A percentile compares a stretch with the other conserved stretches of the same genome.
These are phyloP conservation scores for Ornithoptera alexandrae DNA, from an alignment of 2,888 invertebrate genomes.

Conservation along the genomic window DNA sequence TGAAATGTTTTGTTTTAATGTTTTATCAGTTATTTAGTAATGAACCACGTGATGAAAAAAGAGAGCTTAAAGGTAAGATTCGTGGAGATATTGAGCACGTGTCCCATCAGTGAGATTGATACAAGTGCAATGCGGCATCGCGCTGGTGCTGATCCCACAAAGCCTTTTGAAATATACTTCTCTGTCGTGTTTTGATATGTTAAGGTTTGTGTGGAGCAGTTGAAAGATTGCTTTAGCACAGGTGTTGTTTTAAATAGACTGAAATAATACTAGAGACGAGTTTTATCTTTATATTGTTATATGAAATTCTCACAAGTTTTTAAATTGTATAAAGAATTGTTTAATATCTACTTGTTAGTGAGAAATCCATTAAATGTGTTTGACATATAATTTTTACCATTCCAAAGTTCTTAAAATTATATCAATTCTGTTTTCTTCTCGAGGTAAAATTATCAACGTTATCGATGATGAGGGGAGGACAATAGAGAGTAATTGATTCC, in stretches of 20 bases:
- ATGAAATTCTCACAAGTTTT: neutral
- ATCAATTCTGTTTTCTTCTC: neutral
- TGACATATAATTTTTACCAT: neutral
- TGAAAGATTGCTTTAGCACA: slow-evolving; percentile 28
- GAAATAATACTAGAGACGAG: slow-evolving; percentile 1
- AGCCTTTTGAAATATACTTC: slow-evolving; percentile 42
- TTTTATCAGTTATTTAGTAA: neutral
- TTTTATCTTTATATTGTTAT: neutral
- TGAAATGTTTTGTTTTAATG: neutral
- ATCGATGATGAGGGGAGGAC: neutral
- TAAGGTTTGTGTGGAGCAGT: slow-evolving; percentile 6
- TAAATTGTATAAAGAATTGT: neutral
- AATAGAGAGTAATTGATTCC: slow-evolving; percentile 3
- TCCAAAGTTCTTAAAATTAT: neutral
- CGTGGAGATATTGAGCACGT: slow-evolving; percentile 5
- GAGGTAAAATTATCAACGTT: neutral
- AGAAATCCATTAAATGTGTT: too few species aligned
- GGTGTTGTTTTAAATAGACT: slow-evolving; percentile 13
- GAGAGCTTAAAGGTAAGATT: slow-evolving; percentile 2
- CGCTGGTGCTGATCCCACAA: slow-evolving; percentile 41
- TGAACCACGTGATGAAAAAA: neutral
- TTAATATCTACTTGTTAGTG: too few species aligned
- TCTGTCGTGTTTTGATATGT: slow-evolving; percentile 10
- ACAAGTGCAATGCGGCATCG: slow-evolving; percentile 47
- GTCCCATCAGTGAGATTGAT: slow-evolving; percentile 57